Conservation (phyloP, 2,113 vertebrate species). For the Romanogobio albipinnatus region DNA sequence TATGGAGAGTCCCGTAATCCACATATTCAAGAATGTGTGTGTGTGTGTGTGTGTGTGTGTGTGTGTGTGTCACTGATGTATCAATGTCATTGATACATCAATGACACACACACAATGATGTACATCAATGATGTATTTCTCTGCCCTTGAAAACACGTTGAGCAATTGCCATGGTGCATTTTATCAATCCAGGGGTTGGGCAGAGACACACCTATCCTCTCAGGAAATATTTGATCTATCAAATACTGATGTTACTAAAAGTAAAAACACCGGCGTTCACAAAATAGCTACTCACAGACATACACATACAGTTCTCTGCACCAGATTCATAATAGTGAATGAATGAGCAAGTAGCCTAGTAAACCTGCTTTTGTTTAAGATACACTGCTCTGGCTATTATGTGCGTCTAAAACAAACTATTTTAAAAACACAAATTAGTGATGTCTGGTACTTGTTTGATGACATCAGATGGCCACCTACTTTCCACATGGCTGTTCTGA, state of each 20-base stretch:
- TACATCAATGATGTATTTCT: not conserved
- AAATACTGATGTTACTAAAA: constrained; percentile 1
- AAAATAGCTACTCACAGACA: not conserved
- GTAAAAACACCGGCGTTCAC: not conserved
- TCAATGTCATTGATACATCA: no score
- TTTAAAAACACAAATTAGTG: not conserved
- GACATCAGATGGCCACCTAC: not conserved
- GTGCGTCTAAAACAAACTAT: not conserved
- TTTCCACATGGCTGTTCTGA: not conserved
- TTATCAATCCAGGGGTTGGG: constrained; percentile 44
- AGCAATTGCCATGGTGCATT: constrained; percentile 57
- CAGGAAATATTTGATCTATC: constrained; percentile 34
- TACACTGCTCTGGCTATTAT: not conserved
- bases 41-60: not conserved
- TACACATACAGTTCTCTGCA: not conserved
- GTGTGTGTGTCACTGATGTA: not conserved
- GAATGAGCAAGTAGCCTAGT: not conserved
- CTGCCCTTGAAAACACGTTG: constrained; percentile 20
- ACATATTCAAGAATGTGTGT: not conserved
- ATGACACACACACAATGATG: no score
- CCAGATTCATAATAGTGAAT: not conserved
- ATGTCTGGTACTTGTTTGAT: not conserved
- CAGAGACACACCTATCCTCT: constrained; percentile 31
- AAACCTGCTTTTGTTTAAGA: not conserved
- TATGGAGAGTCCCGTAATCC: no score